phyloP scores from a whole-genome alignment of 2,888 invertebrate species.

The Petrolisthes cinctipes region DNA sequence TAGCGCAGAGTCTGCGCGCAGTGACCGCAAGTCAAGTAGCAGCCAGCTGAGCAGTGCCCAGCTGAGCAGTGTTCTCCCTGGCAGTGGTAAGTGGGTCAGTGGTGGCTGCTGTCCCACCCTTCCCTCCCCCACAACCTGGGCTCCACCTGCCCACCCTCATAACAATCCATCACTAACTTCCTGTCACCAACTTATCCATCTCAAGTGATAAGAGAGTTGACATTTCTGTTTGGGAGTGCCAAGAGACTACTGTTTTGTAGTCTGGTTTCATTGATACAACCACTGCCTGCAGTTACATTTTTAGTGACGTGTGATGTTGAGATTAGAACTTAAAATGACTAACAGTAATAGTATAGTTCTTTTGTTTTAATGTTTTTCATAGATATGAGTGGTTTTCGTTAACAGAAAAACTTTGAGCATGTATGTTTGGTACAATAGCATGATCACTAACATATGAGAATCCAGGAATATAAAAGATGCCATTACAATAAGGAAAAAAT shows the following conservation, averaged over 20 bases:
- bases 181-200: conserved; percentile 10
- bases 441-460: too few species aligned
- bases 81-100: conserved; percentile 55
- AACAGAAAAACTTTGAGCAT: too few species aligned
- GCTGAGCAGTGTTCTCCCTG: conserved; percentile 39
- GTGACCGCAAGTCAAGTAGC: conserved; percentile 48
- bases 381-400: neutral
- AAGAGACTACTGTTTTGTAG: conserved; percentile 10
- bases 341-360: neutral
- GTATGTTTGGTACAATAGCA: too few species aligned
- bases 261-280: conserved; percentile 24
- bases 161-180: conserved; percentile 42
- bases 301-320: neutral
- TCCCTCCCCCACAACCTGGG: conserved; percentile 40
- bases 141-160: conserved; percentile 27
- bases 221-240: neutral
- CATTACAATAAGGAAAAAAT: too few species aligned
- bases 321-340: neutral
- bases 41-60: conserved; percentile 45
- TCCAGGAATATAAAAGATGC: too few species aligned
- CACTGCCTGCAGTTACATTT: conserved; percentile 31
- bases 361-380: neutral
- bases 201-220: conserved; percentile 1
- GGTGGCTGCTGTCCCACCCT: conserved; percentile 15
- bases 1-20: conserved; percentile 39